Evolutionary conservation across 2,797 vertebrate genomes (phyloP).

Genomic region (Coreius guichenoti): DNA sequence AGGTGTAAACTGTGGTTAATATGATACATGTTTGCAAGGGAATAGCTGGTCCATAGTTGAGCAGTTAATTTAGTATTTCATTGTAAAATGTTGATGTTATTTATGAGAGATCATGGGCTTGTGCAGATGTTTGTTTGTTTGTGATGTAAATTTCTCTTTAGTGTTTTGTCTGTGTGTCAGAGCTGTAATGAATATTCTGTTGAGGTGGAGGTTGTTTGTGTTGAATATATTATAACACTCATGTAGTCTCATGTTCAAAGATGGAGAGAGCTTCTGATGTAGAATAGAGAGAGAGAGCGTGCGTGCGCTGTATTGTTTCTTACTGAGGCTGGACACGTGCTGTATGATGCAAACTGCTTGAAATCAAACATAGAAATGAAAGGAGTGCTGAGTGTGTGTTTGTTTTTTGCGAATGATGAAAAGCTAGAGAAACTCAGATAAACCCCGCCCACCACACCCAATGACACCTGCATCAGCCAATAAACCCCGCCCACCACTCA

Average conservation of each 20-base stretch:
- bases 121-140: background rate
- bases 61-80: background rate
- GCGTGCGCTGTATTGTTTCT: background rate
- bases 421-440: background rate
- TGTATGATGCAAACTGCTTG: slow-evolving; percentile 30
- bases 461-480: background rate
- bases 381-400: background rate
- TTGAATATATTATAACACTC: background rate
- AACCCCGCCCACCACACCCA: background rate
- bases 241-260: background rate
- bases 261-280: background rate
- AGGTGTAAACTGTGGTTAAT: background rate
- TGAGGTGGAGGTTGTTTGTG: slow-evolving; percentile 15
- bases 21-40: too few species aligned
- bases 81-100: background rate
- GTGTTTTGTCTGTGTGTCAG: background rate
- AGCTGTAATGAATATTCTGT: slow-evolving; percentile 22
- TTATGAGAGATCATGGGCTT: background rate
- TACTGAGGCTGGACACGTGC: too few species aligned
- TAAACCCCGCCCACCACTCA: background rate
- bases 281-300: background rate
- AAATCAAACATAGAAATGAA: slow-evolving; percentile 8
- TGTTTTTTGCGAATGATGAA: background rate
- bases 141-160: background rate
- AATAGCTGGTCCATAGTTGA: background rate